Conservation (phyloP, 2,797 vertebrate species). For the Pangasius sanitwongsei region DNA sequence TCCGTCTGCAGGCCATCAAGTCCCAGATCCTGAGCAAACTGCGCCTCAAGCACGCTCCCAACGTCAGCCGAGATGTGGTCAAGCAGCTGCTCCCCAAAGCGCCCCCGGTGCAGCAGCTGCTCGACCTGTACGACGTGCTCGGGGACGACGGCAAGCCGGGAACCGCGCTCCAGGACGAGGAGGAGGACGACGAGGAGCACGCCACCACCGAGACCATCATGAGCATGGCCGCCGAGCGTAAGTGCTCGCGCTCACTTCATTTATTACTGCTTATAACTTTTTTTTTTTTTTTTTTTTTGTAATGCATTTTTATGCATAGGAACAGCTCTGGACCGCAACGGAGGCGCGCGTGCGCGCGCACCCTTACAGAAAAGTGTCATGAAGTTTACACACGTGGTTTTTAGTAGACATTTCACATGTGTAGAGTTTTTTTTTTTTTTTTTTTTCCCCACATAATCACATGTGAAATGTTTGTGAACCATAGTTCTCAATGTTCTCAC, state of each 20-base stretch:
- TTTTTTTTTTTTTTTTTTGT: neutral
- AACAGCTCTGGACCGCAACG: neutral
- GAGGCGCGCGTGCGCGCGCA: neutral
- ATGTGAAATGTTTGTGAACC: neutral
- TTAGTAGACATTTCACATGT: neutral
- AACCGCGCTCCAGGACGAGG: conserved; percentile 72
- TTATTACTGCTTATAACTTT: neutral
- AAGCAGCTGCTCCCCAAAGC: conserved; percentile 94
- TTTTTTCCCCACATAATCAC: neutral
- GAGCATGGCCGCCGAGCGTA: conserved; percentile 93
- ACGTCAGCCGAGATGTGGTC: conserved; percentile 94
- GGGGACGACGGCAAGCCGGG: conserved; percentile 90
- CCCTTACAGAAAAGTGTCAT: neutral
- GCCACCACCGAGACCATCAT: conserved; percentile 93
- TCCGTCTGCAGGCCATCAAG: conserved; percentile 95
- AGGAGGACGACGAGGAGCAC: conserved; percentile 96
- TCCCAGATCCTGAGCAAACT: conserved; percentile 97
- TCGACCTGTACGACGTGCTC: conserved; percentile 97
- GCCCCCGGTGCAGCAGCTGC: conserved; percentile 93
- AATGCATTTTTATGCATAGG: neutral
- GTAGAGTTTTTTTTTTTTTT: neutral
- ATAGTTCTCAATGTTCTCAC: neutral
- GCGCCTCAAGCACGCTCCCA: conserved; percentile 94
- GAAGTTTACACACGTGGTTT: neutral
- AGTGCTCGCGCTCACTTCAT: conserved; percentile 69